Conservation (phyloP, 2,797 vertebrate genomes). For the Poeciliopsis presidionis region DNA sequence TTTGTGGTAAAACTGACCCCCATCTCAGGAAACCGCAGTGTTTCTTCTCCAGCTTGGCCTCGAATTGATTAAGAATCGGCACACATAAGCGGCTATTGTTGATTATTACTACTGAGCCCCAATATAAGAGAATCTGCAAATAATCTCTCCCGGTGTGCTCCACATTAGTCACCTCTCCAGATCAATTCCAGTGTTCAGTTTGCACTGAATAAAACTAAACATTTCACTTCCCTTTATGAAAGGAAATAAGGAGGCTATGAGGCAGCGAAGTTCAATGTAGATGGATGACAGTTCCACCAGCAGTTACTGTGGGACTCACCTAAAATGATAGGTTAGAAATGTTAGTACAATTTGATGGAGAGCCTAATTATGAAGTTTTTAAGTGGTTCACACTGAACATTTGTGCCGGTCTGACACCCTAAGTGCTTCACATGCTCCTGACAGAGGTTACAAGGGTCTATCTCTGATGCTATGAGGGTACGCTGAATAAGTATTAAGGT, state of each 20-base stretch:
- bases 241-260: too few relatives aligned
- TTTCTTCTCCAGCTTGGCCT: neutral
- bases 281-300: neutral
- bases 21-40: neutral
- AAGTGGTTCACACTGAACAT: constrained; percentile 1
- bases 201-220: neutral
- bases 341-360: neutral
- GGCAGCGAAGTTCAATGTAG: too few relatives aligned
- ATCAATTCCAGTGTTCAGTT: neutral
- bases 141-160: neutral
- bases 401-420: neutral
- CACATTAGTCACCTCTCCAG: neutral
- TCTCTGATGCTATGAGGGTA: neutral
- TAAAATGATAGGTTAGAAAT: neutral
- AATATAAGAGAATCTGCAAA: neutral
- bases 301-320: neutral
- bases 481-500: neutral
- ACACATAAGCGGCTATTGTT: neutral
- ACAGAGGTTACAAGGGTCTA: neutral
- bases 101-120: neutral
- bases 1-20: neutral
- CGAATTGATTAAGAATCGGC: neutral
- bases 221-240: neutral
- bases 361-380: neutral
- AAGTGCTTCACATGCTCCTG: neutral